These are phyloP conservation scores for Drosophila limbata DNA, from an alignment of 2,888 invertebrate species.

Conservation along the genomic window DNA sequence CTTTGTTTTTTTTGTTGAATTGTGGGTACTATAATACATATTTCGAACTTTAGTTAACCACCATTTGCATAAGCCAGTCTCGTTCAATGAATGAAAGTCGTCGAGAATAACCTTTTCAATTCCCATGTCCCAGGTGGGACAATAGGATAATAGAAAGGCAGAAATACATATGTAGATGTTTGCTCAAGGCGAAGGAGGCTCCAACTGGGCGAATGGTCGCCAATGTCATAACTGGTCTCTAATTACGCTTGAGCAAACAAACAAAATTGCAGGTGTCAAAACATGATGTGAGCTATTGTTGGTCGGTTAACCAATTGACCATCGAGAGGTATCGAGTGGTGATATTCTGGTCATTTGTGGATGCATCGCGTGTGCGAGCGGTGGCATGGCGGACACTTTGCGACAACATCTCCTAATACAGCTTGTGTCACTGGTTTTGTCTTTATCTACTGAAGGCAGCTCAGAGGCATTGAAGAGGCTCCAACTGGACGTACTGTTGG, in stretches of 20 bases:
- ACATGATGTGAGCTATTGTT: slow-evolving; percentile 20
- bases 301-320: neutral
- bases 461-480: neutral
- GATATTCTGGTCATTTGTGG: slow-evolving; percentile 46
- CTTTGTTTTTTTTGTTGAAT: slow-evolving; percentile 27
- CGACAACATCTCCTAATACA: neutral
- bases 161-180: slow-evolving; percentile 41
- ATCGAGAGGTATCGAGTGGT: slow-evolving; percentile 2
- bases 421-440: slow-evolving; percentile 12
- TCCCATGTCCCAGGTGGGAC: slow-evolving; percentile 19
- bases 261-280: slow-evolving; percentile 76
- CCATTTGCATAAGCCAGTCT: neutral
- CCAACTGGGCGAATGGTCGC: slow-evolving; percentile 33
- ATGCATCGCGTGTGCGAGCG: slow-evolving; percentile 36
- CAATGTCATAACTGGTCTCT: slow-evolving; percentile 67
- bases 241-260: slow-evolving; percentile 69
- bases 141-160: neutral
- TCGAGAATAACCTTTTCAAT: slow-evolving; percentile 24
- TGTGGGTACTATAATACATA: slow-evolving; percentile 5
- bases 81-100: slow-evolving; percentile 12
- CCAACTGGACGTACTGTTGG: slow-evolving; percentile 38
- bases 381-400: slow-evolving; percentile 11
- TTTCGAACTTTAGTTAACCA: slow-evolving; percentile 1
- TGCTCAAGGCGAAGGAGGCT: slow-evolving; percentile 37
- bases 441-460: neutral